phyloP scores from a whole-genome alignment of 1,140 invertebrate species.

The Drosophila asahinai region DNA sequence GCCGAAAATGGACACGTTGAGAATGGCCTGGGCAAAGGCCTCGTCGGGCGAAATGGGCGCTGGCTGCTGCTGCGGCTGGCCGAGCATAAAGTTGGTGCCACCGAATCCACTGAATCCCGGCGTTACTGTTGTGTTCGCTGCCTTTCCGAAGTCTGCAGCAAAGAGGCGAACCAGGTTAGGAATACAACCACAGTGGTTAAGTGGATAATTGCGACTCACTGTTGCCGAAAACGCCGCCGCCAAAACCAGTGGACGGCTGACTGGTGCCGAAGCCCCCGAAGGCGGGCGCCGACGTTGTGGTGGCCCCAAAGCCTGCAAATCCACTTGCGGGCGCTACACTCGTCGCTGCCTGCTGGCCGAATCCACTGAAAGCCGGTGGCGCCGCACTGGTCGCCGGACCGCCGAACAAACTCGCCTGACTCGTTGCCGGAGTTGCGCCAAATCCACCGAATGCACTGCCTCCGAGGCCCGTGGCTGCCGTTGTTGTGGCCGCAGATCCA shows the following conservation, averaged over 20 bases:
- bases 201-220: constrained; percentile 41
- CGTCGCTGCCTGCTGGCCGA: constrained; percentile 56
- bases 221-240: constrained; percentile 80
- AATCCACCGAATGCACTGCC: constrained; percentile 75
- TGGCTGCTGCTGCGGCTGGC: constrained; percentile 86
- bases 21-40: constrained; percentile 91
- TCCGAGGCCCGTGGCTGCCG: constrained; percentile 61
- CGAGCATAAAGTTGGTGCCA: constrained; percentile 84
- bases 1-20: constrained; percentile 94
- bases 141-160: constrained; percentile 72
- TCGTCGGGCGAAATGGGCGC: constrained; percentile 88
- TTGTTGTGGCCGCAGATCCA: constrained; percentile 54
- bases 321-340: constrained; percentile 77
- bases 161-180: constrained; percentile 17
- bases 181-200: constrained; percentile 1
- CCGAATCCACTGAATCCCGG: constrained; percentile 86
- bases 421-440: constrained; percentile 50
- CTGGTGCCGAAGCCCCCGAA: constrained; percentile 86
- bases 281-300: constrained; percentile 79
- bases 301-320: constrained; percentile 87
- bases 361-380: constrained; percentile 84
- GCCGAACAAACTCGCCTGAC: constrained; percentile 79
- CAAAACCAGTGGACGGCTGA: constrained; percentile 84
- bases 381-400: constrained; percentile 54
- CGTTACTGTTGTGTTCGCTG: constrained; percentile 73